Evolutionary conservation across 2,113 vertebrate species (phyloP).

Genomic region (Lontra canadensis): DNA sequence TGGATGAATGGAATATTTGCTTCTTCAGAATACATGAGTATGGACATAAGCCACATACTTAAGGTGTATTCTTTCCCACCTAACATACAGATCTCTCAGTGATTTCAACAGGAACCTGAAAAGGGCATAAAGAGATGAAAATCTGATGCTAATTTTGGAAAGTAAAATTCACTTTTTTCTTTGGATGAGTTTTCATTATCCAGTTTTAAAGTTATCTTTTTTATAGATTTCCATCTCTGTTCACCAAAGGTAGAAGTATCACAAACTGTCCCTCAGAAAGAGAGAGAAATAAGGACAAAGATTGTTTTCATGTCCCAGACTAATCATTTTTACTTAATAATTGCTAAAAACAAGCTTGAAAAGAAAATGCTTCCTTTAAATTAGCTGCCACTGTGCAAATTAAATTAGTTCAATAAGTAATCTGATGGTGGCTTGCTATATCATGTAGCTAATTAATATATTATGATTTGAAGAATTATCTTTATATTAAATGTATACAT

Average conservation of each 20-base stretch:
- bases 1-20: not conserved
- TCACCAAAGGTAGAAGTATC: not conserved
- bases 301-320: constrained; percentile 46
- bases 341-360: constrained; percentile 47
- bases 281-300: not conserved
- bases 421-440: constrained; percentile 35
- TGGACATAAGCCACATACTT: not conserved
- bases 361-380: constrained; percentile 62
- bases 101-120: not conserved
- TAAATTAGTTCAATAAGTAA: constrained; percentile 75
- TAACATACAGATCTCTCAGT: not conserved
- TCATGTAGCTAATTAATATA: constrained; percentile 70
- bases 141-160: not conserved
- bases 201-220: not conserved
- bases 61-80: not conserved
- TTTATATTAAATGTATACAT: constrained; percentile 72
- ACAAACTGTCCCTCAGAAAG: not conserved
- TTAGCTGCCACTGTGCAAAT: constrained; percentile 68
- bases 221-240: not conserved
- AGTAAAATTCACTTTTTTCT: constrained; percentile 10
- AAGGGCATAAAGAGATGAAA: not conserved
- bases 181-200: constrained; percentile 1
- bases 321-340: constrained; percentile 43
- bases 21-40: not conserved
- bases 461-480: constrained; percentile 59